These are phyloP conservation scores for Belonocnema kinseyi DNA, from an alignment of 1,140 invertebrate genomes.

Conservation along the genomic window DNA sequence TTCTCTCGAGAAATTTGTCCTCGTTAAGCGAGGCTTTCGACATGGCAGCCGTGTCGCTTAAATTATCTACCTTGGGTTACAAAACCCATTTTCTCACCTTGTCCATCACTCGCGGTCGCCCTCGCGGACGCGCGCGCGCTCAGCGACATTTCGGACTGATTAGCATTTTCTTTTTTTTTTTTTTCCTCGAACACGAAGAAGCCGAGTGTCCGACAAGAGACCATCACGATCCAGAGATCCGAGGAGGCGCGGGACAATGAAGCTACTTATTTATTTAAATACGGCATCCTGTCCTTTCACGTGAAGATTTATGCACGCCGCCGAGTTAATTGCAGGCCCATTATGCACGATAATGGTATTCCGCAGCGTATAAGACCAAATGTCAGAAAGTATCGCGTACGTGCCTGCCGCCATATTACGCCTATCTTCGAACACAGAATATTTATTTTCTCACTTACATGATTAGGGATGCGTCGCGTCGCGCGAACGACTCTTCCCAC, in stretches of 20 bases:
- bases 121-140: constrained; percentile 7
- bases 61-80: constrained; percentile 35
- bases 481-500: constrained; percentile 9
- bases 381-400: constrained; percentile 35
- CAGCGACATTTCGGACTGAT: constrained; percentile 41
- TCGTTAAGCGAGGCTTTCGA: constrained; percentile 36
- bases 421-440: constrained; percentile 52
- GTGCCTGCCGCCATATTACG: constrained; percentile 29
- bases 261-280: constrained; percentile 67
- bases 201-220: constrained; percentile 1
- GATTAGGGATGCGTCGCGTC: constrained; percentile 31
- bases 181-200: constrained; percentile 39
- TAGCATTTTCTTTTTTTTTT: constrained; percentile 50
- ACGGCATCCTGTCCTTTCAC: constrained; percentile 67
- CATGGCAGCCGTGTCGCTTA: constrained; percentile 40
- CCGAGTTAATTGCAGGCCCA: constrained; percentile 62
- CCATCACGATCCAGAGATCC: constrained; percentile 17
- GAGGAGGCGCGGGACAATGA: constrained; percentile 52
- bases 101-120: constrained; percentile 17
- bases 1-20: constrained; percentile 44
- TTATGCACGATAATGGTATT: constrained; percentile 65
- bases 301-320: constrained; percentile 62
- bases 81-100: constrained; percentile 30
- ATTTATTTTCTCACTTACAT: constrained; percentile 48
- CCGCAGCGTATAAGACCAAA: constrained; percentile 45